Evolutionary conservation across 2,797 vertebrate genomes (phyloP), one percentile per base, ranked within the genome.

Genomic region (Lycodopsis pacificus): DNA sequence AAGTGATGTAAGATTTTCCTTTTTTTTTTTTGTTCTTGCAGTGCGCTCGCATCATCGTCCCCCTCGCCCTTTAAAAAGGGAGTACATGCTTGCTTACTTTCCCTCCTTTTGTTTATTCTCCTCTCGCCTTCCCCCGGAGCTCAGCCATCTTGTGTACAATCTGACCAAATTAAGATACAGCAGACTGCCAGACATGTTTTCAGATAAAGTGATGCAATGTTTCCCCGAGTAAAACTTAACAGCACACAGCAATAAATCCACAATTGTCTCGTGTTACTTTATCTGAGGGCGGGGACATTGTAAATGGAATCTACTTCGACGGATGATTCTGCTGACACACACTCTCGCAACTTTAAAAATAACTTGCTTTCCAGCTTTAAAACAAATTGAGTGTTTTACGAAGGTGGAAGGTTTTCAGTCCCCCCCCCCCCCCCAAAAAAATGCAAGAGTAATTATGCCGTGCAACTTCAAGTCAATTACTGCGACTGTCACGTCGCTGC

Each of bases 41-140:
- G 65, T 14, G 8, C 19, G 12, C 48, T 74, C 46, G 22, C 53
- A 57, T 74, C 70, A 17, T 8, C 27, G 14, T 17, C 71, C 67
- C 53, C 56, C 49, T 4, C n/a, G n/a, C 27, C 58, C 38, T 81
- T 83, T 30, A 53, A 81, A 63, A 63, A 82, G 87, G 80, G n/a
- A 75, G 79, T 58, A 27, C 54, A 68, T 57, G 68, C 77, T 49
- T 70, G 72, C 80, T 89, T 80, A 62, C 67, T 82, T 86, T 83
- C 34, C 67, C 77, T 81, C 59, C 73, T 22, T 22, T 3, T 85
- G 85, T 91, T 91, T 91, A 89, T 88, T 90, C 88, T 86, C 82
- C 77, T 79, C 38, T 51, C 66, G 73, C n/a, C 36, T n/a, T 40
- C 69, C 67, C 49, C 49, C 49, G 0, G 38, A 64, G 57, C 74